Evolutionary conservation across 2,113 vertebrate species (phyloP).

Genomic region (Lagopus leucura): DNA sequence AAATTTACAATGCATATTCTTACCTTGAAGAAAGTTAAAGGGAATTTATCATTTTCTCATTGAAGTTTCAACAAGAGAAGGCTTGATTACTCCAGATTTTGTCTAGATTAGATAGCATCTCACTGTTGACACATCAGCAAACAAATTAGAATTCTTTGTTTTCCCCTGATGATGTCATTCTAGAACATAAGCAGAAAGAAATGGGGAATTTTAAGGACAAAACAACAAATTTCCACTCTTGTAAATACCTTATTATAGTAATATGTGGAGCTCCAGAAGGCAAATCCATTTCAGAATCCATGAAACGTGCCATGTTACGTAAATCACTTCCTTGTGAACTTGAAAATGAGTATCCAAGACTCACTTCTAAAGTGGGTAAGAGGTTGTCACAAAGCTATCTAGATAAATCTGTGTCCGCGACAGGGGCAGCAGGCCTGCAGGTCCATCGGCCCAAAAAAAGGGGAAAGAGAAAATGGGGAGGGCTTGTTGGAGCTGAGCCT

Average conservation of each 20-base stretch:
- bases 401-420: no score
- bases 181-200: neutral
- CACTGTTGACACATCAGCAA: neutral
- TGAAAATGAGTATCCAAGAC: neutral
- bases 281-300: neutral
- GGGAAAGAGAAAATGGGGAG: no score
- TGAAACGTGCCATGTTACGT: neutral
- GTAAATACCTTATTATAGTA: neutral
- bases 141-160: neutral
- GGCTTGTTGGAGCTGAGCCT: no score
- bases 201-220: neutral
- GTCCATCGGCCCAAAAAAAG: no score
- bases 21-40: neutral
- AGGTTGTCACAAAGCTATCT: neutral
- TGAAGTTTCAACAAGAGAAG: neutral
- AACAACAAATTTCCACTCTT: neutral
- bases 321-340: neutral
- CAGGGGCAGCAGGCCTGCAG: no score
- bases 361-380: neutral
- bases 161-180: neutral
- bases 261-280: neutral
- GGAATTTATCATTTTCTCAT: neutral
- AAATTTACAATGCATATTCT: neutral
- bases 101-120: neutral
- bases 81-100: neutral